Evolutionary conservation across 2,888 invertebrate species (phyloP), one percentile per base, ranked within the genome.

Genomic region (Incurvaria masculella): DNA sequence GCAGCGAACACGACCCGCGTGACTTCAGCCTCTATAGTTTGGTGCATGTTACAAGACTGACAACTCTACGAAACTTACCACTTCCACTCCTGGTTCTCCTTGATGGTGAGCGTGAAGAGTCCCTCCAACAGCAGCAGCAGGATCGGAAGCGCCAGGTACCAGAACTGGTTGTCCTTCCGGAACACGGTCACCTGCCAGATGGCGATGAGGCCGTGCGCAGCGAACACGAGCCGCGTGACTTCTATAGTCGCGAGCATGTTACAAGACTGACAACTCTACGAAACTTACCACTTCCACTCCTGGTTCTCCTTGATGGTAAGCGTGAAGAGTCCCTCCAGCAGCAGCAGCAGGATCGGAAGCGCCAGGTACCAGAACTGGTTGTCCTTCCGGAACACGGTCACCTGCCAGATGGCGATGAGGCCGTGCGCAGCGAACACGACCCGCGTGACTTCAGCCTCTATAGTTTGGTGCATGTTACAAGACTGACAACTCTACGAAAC

Each of bases 241-340:
- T 92, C 92, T 47, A 91, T 82, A 1, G 89, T 89, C 1, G 90
- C 90, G 54, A 91, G 70, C 56, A 91, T 84, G 72, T 88, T 88
- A n/a, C n/a, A n/a, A n/a, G n/a, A n/a, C n/a, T n/a, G n/a, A n/a
- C n/a, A n/a, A n/a, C n/a, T n/a, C n/a, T n/a, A n/a, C n/a, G n/a
- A n/a, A n/a, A 64, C 85, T 82, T 70, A 95, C 96, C 96, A 96
- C 79, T 95, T 94, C 91, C 95, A 94, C 68, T 97, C 97, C 61
- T 96, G 94, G 57, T 89, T 95, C 54, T 90, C 88, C 64, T 94
- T 91, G 56, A 94, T 92, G 20, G 94, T 90, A 21, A 97, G 73
- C 0, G 95, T 94, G 64, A 96, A 91, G 53, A 92, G 81, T 4
- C 93, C 94, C 73, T 97, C 97, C 60, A 94, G 84, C 51, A 93